Conservation (phyloP, 2,797 vertebrate genomes). For the Phyllotis vaccarum region DNA sequence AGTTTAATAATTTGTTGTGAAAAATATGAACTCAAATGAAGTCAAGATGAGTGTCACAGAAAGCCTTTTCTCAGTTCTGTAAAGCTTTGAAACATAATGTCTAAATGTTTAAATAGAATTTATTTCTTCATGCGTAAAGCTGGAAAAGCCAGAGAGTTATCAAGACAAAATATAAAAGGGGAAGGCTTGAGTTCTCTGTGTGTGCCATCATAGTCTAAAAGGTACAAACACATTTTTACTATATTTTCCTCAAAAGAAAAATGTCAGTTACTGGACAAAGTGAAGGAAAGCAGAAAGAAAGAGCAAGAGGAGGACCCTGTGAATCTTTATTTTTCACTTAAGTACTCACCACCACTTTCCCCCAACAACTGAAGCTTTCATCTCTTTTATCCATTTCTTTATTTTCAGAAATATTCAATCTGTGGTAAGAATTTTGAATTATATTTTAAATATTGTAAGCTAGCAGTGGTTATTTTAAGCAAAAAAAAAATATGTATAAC, state of each 20-base stretch:
- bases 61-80: not conserved
- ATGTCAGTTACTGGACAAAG: not conserved
- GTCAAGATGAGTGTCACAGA: not conserved
- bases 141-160: not conserved
- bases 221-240: not conserved
- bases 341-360: not conserved
- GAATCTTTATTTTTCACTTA: not conserved
- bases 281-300: not conserved
- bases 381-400: not conserved
- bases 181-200: not conserved
- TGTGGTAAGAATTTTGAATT: not conserved
- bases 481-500: not conserved
- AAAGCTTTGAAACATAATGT: not conserved
- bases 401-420: not conserved
- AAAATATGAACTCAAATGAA: accelerated
- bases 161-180: not conserved
- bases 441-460: not conserved
- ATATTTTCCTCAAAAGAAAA: not conserved
- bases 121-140: not conserved
- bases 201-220: not conserved
- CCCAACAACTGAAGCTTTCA: not conserved
- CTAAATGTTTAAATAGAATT: not conserved
- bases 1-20: not conserved
- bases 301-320: not conserved
- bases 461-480: not conserved